These are phyloP conservation scores for Eupithecia subumbrata DNA, from an alignment of 2,888 invertebrate species.

Conservation along the genomic window DNA sequence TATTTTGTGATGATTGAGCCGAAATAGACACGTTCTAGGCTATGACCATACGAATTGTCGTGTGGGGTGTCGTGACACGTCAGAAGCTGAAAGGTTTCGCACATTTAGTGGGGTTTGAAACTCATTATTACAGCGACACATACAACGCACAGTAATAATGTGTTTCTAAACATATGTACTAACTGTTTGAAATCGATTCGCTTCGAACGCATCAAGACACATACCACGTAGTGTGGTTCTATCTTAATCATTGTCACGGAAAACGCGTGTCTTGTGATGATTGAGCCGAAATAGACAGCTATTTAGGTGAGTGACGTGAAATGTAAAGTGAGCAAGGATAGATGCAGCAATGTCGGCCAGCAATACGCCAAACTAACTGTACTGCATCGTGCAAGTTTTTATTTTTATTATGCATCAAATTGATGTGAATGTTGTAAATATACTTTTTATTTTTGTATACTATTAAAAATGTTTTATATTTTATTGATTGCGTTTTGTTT, in stretches of 20 bases:
- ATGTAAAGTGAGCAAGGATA: constrained; percentile 1
- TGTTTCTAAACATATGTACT: not conserved
- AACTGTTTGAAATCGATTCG: no score
- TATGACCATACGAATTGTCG: no score
- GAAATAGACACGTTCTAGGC: no score
- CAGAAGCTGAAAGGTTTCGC: no score
- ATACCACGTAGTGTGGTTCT: not conserved
- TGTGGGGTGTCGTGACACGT: no score
- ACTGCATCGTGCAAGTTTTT: constrained; percentile 55
- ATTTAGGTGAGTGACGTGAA: not conserved
- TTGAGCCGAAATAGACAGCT: not conserved
- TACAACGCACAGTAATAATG: not conserved
- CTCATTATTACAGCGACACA: not conserved
- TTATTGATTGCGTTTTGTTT: constrained; percentile 10
- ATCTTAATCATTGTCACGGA: not conserved
- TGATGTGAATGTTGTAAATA: constrained; percentile 82
- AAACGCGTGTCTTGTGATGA: not conserved
- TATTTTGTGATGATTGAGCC: not conserved
- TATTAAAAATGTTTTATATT: constrained; percentile 66
- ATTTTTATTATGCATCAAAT: constrained; percentile 77
- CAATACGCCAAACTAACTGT: constrained; percentile 60
- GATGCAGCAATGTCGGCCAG: constrained; percentile 51
- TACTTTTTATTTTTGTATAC: constrained; percentile 73
- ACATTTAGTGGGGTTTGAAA: no score
- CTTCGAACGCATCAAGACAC: not conserved